A percentile compares a stretch with the other conserved stretches of the same genome.
Conservation (phyloP, 1,140 invertebrate genomes). For the Drosophila jambulina region DNA sequence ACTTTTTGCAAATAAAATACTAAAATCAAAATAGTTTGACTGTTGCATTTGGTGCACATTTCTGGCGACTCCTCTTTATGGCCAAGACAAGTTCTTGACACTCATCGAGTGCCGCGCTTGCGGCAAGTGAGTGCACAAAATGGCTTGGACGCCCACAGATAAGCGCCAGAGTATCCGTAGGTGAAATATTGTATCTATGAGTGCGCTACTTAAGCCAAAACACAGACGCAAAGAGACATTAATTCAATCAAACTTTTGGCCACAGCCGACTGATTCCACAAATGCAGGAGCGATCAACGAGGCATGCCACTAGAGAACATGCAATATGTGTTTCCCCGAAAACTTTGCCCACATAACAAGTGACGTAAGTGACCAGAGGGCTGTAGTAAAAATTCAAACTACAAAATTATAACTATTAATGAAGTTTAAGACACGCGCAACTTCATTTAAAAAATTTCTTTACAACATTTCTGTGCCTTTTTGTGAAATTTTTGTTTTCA, state of each 20-base stretch:
- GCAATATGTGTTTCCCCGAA: conserved; percentile 22
- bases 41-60: conserved; percentile 76
- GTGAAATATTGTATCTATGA: conserved; percentile 17
- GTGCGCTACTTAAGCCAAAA: conserved; percentile 37
- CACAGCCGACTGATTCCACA: conserved; percentile 65
- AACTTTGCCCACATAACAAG: conserved; percentile 73
- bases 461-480: background rate
- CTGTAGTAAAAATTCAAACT: conserved; percentile 27
- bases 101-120: conserved; percentile 40
- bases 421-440: conserved; percentile 7
- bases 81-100: conserved; percentile 81
- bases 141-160: conserved; percentile 54
- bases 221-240: conserved; percentile 44
- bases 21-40: conserved; percentile 58
- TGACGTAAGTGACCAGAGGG: conserved; percentile 59
- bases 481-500: conserved; percentile 6
- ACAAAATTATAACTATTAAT: conserved; percentile 50
- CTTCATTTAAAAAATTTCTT: conserved; percentile 28
- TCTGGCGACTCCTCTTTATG: conserved; percentile 79
- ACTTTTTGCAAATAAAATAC: conserved; percentile 28
- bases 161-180: conserved; percentile 17
- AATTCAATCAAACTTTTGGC: conserved; percentile 47
- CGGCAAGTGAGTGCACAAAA: conserved; percentile 29
- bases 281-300: conserved; percentile 62
- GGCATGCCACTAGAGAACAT: conserved; percentile 63